These are phyloP conservation scores for Nasonia longicornis DNA, from an alignment of 1,140 invertebrate genomes.

Conservation along the genomic window DNA sequence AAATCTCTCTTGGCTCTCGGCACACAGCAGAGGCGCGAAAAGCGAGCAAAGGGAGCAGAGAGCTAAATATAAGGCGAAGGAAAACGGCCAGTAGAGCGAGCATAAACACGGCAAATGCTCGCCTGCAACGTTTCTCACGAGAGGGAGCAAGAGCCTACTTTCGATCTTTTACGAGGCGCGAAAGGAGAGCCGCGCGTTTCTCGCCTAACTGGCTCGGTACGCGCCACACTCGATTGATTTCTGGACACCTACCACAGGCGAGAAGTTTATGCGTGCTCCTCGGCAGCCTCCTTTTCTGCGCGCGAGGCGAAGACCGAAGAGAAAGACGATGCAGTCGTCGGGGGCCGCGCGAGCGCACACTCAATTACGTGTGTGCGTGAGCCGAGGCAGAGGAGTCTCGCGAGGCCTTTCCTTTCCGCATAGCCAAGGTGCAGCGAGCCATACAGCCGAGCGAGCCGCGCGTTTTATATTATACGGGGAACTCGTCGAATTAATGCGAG, in stretches of 20 bases:
- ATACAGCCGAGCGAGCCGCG: conserved; percentile 50
- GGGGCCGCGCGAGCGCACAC: conserved; percentile 37
- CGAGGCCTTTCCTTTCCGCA: conserved; percentile 68
- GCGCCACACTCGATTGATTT: conserved; percentile 41
- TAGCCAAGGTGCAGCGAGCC: conserved; percentile 67
- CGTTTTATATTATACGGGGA: conserved; percentile 38
- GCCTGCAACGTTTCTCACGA: conserved; percentile 35
- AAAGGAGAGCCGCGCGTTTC: background rate
- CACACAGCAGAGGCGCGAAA: background rate
- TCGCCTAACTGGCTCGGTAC: background rate
- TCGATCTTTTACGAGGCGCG: conserved; percentile 42
- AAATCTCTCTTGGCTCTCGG: conserved; percentile 25
- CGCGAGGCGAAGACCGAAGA: background rate
- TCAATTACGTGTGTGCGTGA: conserved; percentile 45
- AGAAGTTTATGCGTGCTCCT: conserved; percentile 19
- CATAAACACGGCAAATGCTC: conserved; percentile 17
- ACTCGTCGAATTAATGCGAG: conserved; percentile 45
- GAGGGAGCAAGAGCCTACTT: conserved; percentile 16
- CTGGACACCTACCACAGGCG: conserved; percentile 37
- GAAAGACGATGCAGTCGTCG: background rate
- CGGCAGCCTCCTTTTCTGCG: background rate
- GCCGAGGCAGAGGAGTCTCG: conserved; percentile 51
- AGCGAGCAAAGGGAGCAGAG: background rate
- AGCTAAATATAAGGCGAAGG: background rate
- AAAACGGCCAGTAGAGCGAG: background rate